Evolutionary conservation across 1,140 invertebrate species (phyloP).

Genomic region (Gerris buenoi): DNA sequence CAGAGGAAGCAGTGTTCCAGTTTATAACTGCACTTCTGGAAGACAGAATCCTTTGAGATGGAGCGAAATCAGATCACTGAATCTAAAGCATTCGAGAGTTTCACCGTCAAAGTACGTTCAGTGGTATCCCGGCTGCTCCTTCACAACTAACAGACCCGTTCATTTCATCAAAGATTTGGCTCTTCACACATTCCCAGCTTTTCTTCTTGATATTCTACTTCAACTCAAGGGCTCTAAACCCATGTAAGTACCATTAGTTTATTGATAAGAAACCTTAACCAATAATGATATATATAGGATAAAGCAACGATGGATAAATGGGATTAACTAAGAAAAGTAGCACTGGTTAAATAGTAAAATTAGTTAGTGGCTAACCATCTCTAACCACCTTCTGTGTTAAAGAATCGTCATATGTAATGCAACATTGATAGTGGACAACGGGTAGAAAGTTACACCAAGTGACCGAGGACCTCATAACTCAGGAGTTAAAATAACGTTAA

Average conservation of each 20-base stretch:
- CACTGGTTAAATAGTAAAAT: no score
- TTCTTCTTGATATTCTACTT: constrained; percentile 55
- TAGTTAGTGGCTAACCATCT: no score
- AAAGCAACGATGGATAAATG: no score
- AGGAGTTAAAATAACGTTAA: no score
- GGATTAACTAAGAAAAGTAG: no score
- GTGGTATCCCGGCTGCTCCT: constrained; percentile 70
- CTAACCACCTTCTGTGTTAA: no score
- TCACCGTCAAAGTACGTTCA: constrained; percentile 68
- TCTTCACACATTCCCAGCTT: constrained; percentile 63
- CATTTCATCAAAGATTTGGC: constrained; percentile 53
- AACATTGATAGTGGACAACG: no score
- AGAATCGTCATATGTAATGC: no score
- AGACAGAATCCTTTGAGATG: constrained; percentile 67
- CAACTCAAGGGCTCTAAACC: constrained; percentile 56
- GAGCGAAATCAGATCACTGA: constrained; percentile 54
- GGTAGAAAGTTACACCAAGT: no score
- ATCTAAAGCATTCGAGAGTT: constrained; percentile 49
- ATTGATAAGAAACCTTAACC: no score
- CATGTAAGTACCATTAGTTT: constrained; percentile 60
- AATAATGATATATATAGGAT: no score
- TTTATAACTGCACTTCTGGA: constrained; percentile 89
- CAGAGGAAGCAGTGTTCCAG: constrained; percentile 30
- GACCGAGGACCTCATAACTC: no score
- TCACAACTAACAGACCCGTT: constrained; percentile 51